Base-by-base conservation (phyloP, 2,797 vertebrate genomes). In the Austrolebias charrua region DNA sequence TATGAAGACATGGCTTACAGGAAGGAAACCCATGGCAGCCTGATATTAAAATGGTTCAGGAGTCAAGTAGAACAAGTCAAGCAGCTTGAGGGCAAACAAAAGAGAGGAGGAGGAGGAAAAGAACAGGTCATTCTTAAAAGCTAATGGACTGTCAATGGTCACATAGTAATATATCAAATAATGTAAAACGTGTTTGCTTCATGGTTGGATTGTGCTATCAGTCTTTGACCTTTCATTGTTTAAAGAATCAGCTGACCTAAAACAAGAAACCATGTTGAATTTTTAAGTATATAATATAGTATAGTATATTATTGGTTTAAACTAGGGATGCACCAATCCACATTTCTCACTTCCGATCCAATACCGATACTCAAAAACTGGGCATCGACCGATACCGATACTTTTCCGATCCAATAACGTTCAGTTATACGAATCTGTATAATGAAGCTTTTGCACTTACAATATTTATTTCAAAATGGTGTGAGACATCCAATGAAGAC, bases 31-130 rank as follows among this genome's bases (percentile, higher is more conserved):
- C 76, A 54, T 75, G 80, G 80, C 85, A 87, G 87, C 66, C 82
- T 84, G 84, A 87, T 88, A 87, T 89, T 87, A 86, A 89, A 90
- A 90, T 89, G 90, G 89, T 90, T 89, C 88, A 89, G 86, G 88
- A 90, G 90, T 90, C 90, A 90, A 90, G 88, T 89, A 86, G 88
- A 89, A 89, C 88, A 86, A 89, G 87, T 86, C 82, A 82, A 87
- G 82, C 67, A 85, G 90, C 90, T 85, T 13, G 60, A 77, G 86
- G 90, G 89, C 85, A 86, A 86, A 88, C 74, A 68, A 74, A 75
- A 72, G 75, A 77, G 69, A 69, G 65, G 58, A 75, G 64, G 70
- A 76, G 58, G 77, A 88, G 75, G 67, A 64, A 77, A 67, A 53
- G 83, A 82, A 66, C 82, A 77, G 86, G 79, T 86, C 81, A 73